Base-by-base conservation (phyloP, 2,113 vertebrate genomes). In the Phalacrocorax pelagicus region DNA sequence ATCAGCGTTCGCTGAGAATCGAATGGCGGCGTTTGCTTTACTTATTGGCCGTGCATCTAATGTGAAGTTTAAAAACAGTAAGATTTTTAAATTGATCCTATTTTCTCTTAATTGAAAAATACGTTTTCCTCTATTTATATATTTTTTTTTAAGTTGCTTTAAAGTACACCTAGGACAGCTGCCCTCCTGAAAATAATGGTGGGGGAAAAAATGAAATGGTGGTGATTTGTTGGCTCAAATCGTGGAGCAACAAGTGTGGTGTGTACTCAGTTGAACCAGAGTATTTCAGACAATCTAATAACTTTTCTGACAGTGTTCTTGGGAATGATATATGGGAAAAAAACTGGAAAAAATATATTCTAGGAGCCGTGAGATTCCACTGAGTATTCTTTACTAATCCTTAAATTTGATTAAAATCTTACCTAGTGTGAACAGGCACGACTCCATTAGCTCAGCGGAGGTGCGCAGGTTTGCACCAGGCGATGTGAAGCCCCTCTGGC, bases 401-500 rank as follows among this genome's bases (percentile, higher is more conserved):
- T 52, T 61, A 59, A 26, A 42, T 11, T 46, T 32, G 16, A 30
- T 38, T 16, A 30, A 34, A 42, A 61, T 40, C 34, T 15, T 46
- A 26, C 51, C 57, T 18, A 1, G n/a, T 42, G n/a, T 27, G 18
- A 49, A 15, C 36, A 26, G 42, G 27, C 49, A 9, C 14, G 5
- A 36, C 18, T 54, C 29, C 7, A 1, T 7, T 36, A 19, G 7
- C 42, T 42, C 36, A 5, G 11, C 18, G 26, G 29, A 23, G 49
- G 19, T 54, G 65, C 65, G 27, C 32, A 8, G 46, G 11, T 47
- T 80, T 40, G 5, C 23, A 3, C 19, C 58, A n/a, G 59, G 2
- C 2, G 5, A 6, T 24, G 9, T 2, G 15, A 24, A 80, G 20
- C 15, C 1, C 26, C 15, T 15, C 3, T 8, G 29, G 32, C 12